A percentile compares a stretch with the other conserved stretches of the same genome.
phyloP scores from a whole-genome alignment of 2,797 vertebrate species.

The Sebastolobus alascanus region DNA sequence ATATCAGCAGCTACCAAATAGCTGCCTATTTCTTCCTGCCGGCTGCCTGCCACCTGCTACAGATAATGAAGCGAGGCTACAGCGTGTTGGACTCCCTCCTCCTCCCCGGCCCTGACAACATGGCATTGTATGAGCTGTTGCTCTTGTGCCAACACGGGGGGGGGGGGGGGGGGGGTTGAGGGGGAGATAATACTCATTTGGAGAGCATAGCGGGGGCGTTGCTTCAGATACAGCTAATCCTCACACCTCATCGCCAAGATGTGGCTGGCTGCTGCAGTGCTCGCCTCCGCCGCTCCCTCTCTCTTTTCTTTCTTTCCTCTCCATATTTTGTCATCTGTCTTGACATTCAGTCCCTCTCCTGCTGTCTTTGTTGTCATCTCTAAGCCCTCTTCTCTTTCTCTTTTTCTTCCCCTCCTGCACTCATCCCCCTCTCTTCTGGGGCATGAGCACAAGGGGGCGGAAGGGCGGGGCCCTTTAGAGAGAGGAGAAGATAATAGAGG shows the following conservation, averaged over 20 bases:
- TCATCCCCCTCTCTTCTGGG: conserved; percentile 18
- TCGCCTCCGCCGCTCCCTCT: not conserved
- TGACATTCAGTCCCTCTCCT: conserved; percentile 11
- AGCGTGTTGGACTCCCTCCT: conserved; percentile 32
- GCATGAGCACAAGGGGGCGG: not conserved
- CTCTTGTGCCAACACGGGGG: conserved; percentile 41
- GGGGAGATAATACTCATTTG: conserved; percentile 73
- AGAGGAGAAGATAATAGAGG: conserved; percentile 19
- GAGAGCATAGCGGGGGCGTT: conserved; percentile 73
- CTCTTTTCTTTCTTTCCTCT: not conserved
- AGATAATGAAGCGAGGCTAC: conserved; percentile 64
- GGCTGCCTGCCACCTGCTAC: conserved; percentile 63
- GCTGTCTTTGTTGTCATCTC: conserved; percentile 22
- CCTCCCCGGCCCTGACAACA: conserved; percentile 56
- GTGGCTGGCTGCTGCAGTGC: conserved; percentile 43
- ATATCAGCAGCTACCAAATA: conserved; percentile 42
- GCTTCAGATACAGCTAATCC: conserved; percentile 79
- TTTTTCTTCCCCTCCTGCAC: not conserved
- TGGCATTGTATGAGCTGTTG: conserved; percentile 62
- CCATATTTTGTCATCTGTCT: not conserved
- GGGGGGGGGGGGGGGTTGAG: not conserved
- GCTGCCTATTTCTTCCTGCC: conserved; percentile 52
- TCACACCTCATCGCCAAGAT: conserved; percentile 70
- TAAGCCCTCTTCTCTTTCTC: conserved; percentile 3
- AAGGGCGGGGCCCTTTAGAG: conserved; percentile 12